phyloP scores from a whole-genome alignment of 2,888 invertebrate species.

The Cryptocephalus primarius region DNA sequence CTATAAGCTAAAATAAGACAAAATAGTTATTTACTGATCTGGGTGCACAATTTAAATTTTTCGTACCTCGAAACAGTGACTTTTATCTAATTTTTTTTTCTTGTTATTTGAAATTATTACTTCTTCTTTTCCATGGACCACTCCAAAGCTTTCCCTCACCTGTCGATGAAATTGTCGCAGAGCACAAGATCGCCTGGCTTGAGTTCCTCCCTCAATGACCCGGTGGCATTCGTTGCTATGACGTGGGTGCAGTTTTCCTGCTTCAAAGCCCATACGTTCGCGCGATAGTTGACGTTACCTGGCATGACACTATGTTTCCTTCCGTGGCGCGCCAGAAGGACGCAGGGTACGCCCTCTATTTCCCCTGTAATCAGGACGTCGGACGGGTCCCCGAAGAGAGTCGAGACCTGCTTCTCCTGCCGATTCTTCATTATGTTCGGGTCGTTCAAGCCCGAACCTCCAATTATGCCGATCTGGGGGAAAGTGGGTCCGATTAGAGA shows the following conservation, averaged over 20 bases:
- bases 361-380: slow-evolving; percentile 62
- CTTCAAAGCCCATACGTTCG: slow-evolving; percentile 91
- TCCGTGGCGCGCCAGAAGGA: slow-evolving; percentile 64
- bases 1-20: too few relatives aligned
- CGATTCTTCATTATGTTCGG: slow-evolving; percentile 68
- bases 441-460: slow-evolving; percentile 92
- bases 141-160: slow-evolving; percentile 33
- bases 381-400: slow-evolving; percentile 72
- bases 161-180: slow-evolving; percentile 77
- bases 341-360: slow-evolving; percentile 65
- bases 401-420: slow-evolving; percentile 51
- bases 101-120: too few relatives aligned
- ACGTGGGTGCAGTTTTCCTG: slow-evolving; percentile 82
- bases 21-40: too few relatives aligned
- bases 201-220: slow-evolving; percentile 79
- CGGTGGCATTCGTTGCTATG: slow-evolving; percentile 88
- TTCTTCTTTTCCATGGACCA: too few relatives aligned
- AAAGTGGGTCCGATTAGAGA: too few relatives aligned
- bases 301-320: slow-evolving; percentile 67
- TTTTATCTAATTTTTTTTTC: too few relatives aligned
- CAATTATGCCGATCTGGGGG: slow-evolving; percentile 85
- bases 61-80: too few relatives aligned
- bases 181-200: slow-evolving; percentile 83
- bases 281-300: slow-evolving; percentile 78
- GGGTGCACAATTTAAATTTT: too few relatives aligned